A percentile compares a stretch with the other conserved stretches of the same genome.
phyloP scores from a whole-genome alignment of 1,140 invertebrate genomes.

The Leguminivora glycinivorella region DNA sequence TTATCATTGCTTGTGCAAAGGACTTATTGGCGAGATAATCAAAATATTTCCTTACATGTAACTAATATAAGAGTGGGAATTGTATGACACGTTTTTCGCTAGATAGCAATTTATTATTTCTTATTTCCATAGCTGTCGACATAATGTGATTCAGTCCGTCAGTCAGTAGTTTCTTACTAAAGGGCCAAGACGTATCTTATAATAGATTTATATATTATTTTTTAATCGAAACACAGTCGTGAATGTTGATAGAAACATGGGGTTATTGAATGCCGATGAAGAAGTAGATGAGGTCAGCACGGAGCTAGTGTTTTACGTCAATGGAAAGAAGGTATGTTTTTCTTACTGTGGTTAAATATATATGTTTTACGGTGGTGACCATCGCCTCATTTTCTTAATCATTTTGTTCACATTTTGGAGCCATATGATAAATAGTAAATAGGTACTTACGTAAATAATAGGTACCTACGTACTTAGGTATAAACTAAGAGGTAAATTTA shows the following conservation, averaged over 20 bases:
- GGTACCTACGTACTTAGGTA: no score
- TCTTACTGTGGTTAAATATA: background rate
- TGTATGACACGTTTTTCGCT: background rate
- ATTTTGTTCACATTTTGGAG: no score
- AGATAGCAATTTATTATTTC: background rate
- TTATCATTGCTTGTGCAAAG: background rate
- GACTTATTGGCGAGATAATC: background rate
- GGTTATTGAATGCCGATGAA: constrained; percentile 57
- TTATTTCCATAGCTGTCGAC: background rate
- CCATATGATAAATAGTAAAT: no score
- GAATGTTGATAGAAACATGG: constrained; percentile 44
- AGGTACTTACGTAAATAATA: no score
- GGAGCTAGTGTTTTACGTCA: constrained; percentile 65
- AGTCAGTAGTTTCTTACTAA: constrained; percentile 7
- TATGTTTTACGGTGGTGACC: background rate
- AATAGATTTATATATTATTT: background rate
- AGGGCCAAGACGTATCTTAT: constrained; percentile 9
- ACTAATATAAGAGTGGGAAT: background rate
- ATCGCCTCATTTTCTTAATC: no score
- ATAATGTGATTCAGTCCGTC: background rate
- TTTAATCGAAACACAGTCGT: background rate
- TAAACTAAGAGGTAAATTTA: no score
- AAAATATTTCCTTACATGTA: background rate
- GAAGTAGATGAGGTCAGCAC: constrained; percentile 47
- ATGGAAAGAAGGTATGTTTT: constrained; percentile 66